Conservation (phyloP, 2,888 invertebrate species). For the Allolobophora icterica region DNA sequence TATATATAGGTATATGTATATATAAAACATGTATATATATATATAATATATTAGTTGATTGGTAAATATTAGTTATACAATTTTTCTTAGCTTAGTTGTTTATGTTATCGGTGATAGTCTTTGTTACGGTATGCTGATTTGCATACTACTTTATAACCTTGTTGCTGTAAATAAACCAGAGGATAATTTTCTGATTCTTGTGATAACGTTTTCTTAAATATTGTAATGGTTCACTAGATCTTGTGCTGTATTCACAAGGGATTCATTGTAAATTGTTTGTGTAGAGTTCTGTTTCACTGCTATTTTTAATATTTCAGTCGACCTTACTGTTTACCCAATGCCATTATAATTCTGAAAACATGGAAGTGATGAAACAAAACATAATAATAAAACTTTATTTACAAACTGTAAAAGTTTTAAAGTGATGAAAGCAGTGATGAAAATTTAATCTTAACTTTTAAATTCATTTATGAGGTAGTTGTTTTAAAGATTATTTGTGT, state of each 20-base stretch:
- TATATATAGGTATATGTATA: background rate
- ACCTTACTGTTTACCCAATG: background rate
- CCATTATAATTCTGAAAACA: background rate
- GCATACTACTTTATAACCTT: background rate
- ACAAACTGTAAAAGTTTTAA: background rate
- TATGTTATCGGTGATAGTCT: constrained; percentile 25
- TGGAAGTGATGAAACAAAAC: background rate
- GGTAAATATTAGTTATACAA: background rate
- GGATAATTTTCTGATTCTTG: constrained; percentile 9
- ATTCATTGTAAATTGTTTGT: background rate
- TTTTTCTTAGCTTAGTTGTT: constrained; percentile 24
- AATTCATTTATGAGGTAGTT: too few species aligned
- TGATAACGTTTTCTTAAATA: constrained; percentile 11
- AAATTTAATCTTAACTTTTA: too few species aligned
- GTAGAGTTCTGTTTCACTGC: background rate
- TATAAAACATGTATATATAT: background rate
- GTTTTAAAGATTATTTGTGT: too few species aligned
- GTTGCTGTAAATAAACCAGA: constrained; percentile 13
- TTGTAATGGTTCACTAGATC: background rate
- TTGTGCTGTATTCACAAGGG: background rate
- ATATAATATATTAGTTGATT: constrained; percentile 13
- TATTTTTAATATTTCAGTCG: background rate
- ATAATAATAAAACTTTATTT: background rate
- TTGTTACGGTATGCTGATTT: background rate
- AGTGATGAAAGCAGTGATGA: background rate